Evolutionary conservation across 2,888 invertebrate species (phyloP), one percentile per base, ranked within the genome.

Genomic region (Eumerus sabulonum): DNA sequence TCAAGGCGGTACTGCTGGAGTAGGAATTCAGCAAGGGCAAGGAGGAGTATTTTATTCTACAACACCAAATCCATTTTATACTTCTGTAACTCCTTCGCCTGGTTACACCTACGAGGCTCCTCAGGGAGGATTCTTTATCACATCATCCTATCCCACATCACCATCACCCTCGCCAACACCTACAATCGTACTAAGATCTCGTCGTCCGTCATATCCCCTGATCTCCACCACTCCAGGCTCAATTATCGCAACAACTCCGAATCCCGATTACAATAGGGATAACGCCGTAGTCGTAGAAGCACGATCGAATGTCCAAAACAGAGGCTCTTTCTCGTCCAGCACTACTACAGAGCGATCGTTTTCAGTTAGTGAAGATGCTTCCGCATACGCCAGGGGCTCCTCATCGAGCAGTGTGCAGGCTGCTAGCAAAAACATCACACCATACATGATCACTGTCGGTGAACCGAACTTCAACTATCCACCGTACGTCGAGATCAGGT

Each of bases 361-460:
- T 27, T 66, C 71, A 13, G 44, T 59, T n/a, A 64, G 18, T 11
- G 64, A 67, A 48, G 76, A 81, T 16, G 53, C 62, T 1, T 63
- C 74, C 14, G 59, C 68, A 11, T 57, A 48, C 16, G 44, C 74
- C 1, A 59, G 47, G 44, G 68, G 59, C 12, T 42, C 68, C 53
- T 14, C 47, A 36, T n/a, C 59, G 11, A 51, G 64, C 50, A 68
- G 14, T n/a, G 17, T 50, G 13, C 84, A 86, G 71, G 79, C 84
- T 14, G 83, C 82, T 9, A 83, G 82, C n/a, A 85, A 85, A 35
- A 82, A 84, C 13, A 50, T 84, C 0, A 73, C 85, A 0, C 85
- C 87, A 4, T 85, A 85, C n/a, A 85, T 84, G 84, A 81, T 86
- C 1, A 64, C 84, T 9, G 83, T 86, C 4, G 87, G 87, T 18